These are phyloP conservation scores for Drosophila jambulina DNA, from an alignment of 1,140 invertebrate genomes.

Conservation along the genomic window DNA sequence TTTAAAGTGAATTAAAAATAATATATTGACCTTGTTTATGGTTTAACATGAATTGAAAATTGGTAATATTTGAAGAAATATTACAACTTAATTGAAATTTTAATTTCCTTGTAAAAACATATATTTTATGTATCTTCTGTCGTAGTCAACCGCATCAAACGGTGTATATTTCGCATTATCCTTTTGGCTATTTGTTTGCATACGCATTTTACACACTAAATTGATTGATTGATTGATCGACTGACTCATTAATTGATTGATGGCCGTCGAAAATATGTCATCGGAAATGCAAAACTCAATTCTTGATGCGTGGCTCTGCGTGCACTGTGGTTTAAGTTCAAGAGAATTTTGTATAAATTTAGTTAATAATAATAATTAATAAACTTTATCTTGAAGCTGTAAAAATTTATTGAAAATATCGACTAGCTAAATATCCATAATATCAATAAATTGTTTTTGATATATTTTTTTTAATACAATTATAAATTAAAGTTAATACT, in stretches of 20 bases:
- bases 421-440: no score
- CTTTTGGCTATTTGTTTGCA: constrained; percentile 25
- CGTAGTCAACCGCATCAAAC: background rate
- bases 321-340: constrained; percentile 13
- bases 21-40: background rate
- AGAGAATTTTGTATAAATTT: no score
- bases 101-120: background rate
- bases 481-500: no score
- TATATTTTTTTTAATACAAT: no score
- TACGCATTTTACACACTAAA: constrained; percentile 14
- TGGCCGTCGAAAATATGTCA: constrained; percentile 39
- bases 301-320: constrained; percentile 21
- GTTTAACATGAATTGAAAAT: background rate
- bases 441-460: no score
- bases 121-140: background rate
- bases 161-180: constrained; percentile 12
- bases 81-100: background rate
- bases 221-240: constrained; percentile 34
- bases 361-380: no score
- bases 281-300: constrained; percentile 37
- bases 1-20: background rate
- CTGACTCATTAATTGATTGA: constrained; percentile 36
- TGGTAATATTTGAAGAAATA: background rate
- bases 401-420: no score
- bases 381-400: no score